Evolutionary conservation across 2,888 invertebrate genomes (phyloP), one percentile per base, ranked within the genome.

Genomic region (Meiosimyza platycephala): DNA sequence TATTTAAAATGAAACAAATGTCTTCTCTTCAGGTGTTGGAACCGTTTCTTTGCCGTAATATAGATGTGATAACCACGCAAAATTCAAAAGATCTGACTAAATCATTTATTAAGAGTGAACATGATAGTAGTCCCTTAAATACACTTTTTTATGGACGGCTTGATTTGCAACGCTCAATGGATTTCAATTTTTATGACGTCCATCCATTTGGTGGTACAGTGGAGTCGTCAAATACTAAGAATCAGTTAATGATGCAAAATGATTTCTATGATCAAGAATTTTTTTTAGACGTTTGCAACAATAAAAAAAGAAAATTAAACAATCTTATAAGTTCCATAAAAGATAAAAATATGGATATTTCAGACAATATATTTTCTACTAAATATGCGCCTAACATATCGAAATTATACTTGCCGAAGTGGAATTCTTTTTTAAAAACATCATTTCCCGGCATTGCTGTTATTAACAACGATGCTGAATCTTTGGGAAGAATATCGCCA

Each of bases 211-310:
- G 70, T 6, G 6, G 13, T 7, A 6, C n/a, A 0, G 16, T 15
- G 40, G 63, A 28, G 40, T 15, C 50, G 18, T 52, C 54, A 40
- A n/a, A 62, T 40, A 40, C 40, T 5, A 62, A 60, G 12, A 68
- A 68, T 48, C 28, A 47, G 47, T 22, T 62, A 47, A 7, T 22
- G 15, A 62, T 70, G 62, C 70, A 70, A 62, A 70, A 70, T 28
- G 16, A 62, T 52, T 70, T 70, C 28, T 70, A 70, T 18, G 70
- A 70, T 54, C 62, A 70, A 54, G 70, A 70, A 62, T 70, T 70
- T 51, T 11, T 70, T 9, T 16, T 40, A 11, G 5, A 70, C 40
- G 13, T 16, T 33, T 18, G 11, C 18, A 54, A 52, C 6, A 62
- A 52, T 33, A 62, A 62, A 18, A n/a, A 70, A 6, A 40, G 54